Percentiles rank a stretch among this genome's conserved stretches.
Evolutionary conservation across 2,113 vertebrate genomes (phyloP).

Genomic region (Sakesphorus luctuosus): DNA sequence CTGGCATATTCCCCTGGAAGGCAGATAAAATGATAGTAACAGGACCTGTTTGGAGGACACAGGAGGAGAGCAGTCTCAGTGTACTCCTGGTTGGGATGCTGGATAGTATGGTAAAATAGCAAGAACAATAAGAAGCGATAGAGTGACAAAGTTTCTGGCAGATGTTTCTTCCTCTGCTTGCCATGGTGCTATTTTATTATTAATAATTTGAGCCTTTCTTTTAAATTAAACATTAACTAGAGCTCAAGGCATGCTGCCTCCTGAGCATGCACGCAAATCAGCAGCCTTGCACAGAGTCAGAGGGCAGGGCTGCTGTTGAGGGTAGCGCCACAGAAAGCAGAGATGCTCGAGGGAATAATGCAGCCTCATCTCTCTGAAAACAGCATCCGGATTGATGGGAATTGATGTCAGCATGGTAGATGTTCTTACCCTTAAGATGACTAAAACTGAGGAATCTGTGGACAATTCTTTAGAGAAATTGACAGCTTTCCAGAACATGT

Average conservation of each 20-base stretch:
- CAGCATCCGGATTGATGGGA: not conserved
- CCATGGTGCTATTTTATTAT: constrained; percentile 36
- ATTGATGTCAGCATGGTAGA: not conserved
- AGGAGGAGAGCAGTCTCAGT: not conserved
- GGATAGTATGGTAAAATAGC: rapidly evolving
- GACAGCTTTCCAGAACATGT: not conserved
- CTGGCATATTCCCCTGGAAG: rapidly evolving
- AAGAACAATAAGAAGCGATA: not conserved
- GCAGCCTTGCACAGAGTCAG: not conserved
- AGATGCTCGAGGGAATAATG: not conserved
- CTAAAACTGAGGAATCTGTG: not conserved
- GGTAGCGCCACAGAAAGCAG: not conserved
- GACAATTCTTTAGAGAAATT: not conserved
- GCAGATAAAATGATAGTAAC: not conserved
- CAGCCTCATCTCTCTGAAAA: not conserved
- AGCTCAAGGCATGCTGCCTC: not conserved
- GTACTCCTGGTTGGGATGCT: not conserved
- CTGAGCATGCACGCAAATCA: not conserved
- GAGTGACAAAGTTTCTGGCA: not conserved
- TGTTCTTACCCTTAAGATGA: not conserved
- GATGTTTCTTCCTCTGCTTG: not conserved
- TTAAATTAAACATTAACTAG: constrained; percentile 41
- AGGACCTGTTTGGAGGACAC: not conserved
- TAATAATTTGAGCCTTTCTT: constrained; percentile 7
- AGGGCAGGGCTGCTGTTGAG: not conserved